Base-by-base conservation (phyloP, 92 coral and sea anemone species). In the Blastomussa wellsi region DNA sequence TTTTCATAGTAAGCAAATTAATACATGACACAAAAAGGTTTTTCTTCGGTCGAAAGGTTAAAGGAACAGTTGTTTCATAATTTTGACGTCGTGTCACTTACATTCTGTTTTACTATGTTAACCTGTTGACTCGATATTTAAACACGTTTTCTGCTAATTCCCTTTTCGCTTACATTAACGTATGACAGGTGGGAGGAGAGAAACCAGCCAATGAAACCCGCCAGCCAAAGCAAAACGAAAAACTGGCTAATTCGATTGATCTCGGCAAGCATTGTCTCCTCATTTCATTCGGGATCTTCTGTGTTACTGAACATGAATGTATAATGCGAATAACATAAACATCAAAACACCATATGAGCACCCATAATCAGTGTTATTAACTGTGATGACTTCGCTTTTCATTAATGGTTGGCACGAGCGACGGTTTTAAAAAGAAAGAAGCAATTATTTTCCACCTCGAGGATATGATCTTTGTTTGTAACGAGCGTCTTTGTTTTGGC, bases 401-500 rank as follows among this genome's bases (percentile, higher is more conserved):
- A 36, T 47, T 51, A 37, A 35, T 64, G 39, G 71, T 39, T 38
- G 70, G 59, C 86, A 70, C 78, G 38, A 82, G 76, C 77, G 65
- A 68, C 82, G 62, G 17, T 15, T 72, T 83, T 19, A 36, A 15
- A 70, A 35, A 62, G 80, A 75, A 64, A 83, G 22, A 64, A 41
- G 81, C 76, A 38, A 83, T 83, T 72, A 37, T 60, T 79, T 74
- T 62, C 28, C 35, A n/a, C 55, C 51, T 74, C 16, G 62, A 74
- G 87, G 71, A 74, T 20, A 8, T 22, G 20, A 74, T 62, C 74
- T 42, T 83, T 83, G 81, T 73, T 70, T 83, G 80, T 74, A 83
- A 42, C 42, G 80, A 83, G 49, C 62, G 73, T 31, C 20, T 59
- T 83, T 83, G 80, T 83, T 44, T 44, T 28, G 9, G 44, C 15